Percentiles rank a stretch among this genome's conserved stretches.
Conservation (phyloP, 37 sponge, comb jelly and placozoan species). For the Cliona cf. orientalis region DNA sequence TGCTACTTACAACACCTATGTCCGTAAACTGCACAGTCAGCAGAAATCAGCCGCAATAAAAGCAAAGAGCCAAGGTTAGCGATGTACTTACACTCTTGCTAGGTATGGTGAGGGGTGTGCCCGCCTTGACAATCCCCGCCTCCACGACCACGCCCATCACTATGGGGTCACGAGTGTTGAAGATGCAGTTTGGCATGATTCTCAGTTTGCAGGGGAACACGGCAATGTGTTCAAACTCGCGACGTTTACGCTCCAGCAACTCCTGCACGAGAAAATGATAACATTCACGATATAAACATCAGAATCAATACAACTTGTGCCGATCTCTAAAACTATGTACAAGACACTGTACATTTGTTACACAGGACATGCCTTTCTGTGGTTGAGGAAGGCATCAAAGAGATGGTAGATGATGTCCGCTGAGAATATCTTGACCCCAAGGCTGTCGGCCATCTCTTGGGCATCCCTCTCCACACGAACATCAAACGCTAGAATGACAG, state of each 20-base stretch:
- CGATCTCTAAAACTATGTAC: background rate
- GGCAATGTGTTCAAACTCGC: constrained; percentile 84
- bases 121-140: constrained; percentile 78
- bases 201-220: constrained; percentile 95
- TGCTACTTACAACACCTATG: constrained; percentile 79
- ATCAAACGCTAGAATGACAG: constrained; percentile 98
- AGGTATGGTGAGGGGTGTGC: constrained; percentile 87
- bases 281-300: background rate
- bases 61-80: too few species aligned
- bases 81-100: constrained; percentile 64
- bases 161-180: constrained; percentile 97
- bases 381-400: constrained; percentile 94
- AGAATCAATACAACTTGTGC: background rate
- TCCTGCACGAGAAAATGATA: constrained; percentile 50
- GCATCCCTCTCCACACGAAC: constrained; percentile 96
- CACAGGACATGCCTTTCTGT: constrained; percentile 74
- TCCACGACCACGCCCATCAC: constrained; percentile 95
- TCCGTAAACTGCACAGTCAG: constrained; percentile 62
- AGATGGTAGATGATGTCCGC: constrained; percentile 99
- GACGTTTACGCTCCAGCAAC: constrained; percentile 67
- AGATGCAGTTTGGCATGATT: constrained; percentile 92
- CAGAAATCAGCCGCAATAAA: background rate
- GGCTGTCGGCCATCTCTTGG: constrained; percentile 91
- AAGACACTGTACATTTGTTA: background rate
- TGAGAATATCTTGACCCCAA: constrained; percentile 92